Percentiles rank a stretch among this genome's conserved stretches.
Conservation (phyloP, 2,113 vertebrate genomes). For the Petrocephalus microphthalmus region DNA sequence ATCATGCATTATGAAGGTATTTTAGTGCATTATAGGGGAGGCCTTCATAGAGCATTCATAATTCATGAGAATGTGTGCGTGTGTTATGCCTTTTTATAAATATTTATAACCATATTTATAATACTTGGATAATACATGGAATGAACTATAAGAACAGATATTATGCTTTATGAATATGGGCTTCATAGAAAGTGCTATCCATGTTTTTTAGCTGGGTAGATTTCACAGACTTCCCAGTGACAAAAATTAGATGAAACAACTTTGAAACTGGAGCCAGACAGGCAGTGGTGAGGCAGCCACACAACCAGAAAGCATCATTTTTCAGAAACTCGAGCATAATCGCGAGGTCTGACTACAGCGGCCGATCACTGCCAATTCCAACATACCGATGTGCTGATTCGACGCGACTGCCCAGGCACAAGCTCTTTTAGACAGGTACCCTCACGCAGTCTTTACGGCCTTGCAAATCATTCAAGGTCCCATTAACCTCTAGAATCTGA, state of each 20-base stretch:
- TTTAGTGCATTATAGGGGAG: no score
- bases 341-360: not conserved
- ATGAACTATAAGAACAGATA: no score
- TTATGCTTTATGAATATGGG: no score
- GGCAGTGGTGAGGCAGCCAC: not conserved
- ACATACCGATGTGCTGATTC: not conserved
- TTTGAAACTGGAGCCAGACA: not conserved
- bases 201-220: not conserved
- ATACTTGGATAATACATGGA: no score
- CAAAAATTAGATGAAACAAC: not conserved
- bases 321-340: not conserved
- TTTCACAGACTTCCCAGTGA: not conserved
- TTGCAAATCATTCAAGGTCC: constrained; percentile 33
- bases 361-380: not conserved
- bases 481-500: no score
- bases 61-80: no score
- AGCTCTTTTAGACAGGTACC: not conserved
- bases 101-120: no score
- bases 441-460: constrained; percentile 22
- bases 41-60: no score
- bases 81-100: no score
- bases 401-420: not conserved
- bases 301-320: not conserved
- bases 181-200: no score
- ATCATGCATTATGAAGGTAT: no score